Percentiles rank a stretch among this genome's conserved stretches.
Conservation (phyloP, 1,140 invertebrate genomes). For the Riptortus pedestris region DNA sequence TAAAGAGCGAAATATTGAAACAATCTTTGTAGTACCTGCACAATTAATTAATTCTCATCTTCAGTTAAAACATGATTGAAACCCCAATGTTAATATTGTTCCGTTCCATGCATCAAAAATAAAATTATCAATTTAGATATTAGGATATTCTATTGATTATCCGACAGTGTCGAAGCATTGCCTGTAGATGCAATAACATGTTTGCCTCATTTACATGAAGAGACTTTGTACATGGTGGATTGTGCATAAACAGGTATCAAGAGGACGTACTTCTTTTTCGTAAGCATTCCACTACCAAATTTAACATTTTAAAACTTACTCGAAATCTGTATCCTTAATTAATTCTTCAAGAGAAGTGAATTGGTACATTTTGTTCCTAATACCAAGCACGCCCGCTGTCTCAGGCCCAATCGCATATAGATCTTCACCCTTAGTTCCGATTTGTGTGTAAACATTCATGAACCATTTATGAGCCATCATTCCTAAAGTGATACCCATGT, state of each 20-base stretch:
- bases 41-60: too few relatives aligned
- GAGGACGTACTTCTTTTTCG: background rate
- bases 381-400: conserved; percentile 60
- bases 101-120: too few relatives aligned
- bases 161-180: too few relatives aligned
- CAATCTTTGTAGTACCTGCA: too few relatives aligned
- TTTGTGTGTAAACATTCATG: conserved; percentile 55
- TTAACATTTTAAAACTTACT: conserved; percentile 49
- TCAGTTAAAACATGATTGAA: too few relatives aligned
- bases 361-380: conserved; percentile 78
- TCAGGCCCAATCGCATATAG: conserved; percentile 19
- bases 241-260: background rate
- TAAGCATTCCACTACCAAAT: background rate
- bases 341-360: conserved; percentile 85
- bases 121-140: background rate
- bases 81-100: too few relatives aligned
- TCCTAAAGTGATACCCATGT: conserved; percentile 97
- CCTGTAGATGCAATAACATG: background rate
- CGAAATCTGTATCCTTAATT: conserved; percentile 76
- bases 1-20: too few relatives aligned
- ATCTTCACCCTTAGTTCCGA: conserved; percentile 51
- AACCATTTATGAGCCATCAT: conserved; percentile 87
- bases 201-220: background rate
- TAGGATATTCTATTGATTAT: background rate
- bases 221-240: background rate